phyloP scores from a whole-genome alignment of 2,888 invertebrate genomes.

The Penaeus monodon region DNA sequence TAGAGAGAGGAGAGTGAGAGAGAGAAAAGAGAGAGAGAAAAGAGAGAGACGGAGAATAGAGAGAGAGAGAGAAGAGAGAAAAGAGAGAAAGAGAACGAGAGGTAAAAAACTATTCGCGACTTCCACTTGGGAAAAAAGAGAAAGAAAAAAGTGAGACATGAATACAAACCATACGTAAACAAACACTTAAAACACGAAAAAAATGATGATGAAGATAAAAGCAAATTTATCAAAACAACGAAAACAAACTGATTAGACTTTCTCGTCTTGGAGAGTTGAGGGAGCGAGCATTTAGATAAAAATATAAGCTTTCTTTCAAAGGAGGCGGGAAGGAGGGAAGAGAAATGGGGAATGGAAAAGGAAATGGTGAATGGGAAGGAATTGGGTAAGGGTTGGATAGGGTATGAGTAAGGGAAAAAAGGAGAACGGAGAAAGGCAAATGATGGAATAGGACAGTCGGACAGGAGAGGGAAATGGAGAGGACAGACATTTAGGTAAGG shows the following conservation, averaged over 20 bases:
- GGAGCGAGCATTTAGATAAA: not conserved
- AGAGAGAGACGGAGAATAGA: not conserved
- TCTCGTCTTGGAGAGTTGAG: constrained; percentile 35
- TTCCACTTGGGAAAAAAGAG: too few species aligned
- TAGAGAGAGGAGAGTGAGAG: not conserved
- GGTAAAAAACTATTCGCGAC: too few species aligned
- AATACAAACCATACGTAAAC: too few species aligned
- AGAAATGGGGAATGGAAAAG: not conserved
- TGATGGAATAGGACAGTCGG: too few species aligned
- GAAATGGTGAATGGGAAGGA: not conserved
- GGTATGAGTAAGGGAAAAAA: not conserved
- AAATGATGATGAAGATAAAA: too few species aligned
- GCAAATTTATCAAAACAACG: too few species aligned
- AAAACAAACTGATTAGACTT: too few species aligned
- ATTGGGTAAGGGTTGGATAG: not conserved
- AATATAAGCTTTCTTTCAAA: not conserved
- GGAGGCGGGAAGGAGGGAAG: not conserved
- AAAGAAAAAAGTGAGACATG: too few species aligned
- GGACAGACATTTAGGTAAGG: too few species aligned
- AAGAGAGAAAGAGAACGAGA: not conserved
- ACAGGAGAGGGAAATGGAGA: not conserved
- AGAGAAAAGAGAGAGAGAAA: not conserved
- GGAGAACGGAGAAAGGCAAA: too few species aligned
- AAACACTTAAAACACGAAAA: too few species aligned
- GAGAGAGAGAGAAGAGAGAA: not conserved